Conservation (phyloP, 1,140 invertebrate species). For the Limonius californicus region DNA sequence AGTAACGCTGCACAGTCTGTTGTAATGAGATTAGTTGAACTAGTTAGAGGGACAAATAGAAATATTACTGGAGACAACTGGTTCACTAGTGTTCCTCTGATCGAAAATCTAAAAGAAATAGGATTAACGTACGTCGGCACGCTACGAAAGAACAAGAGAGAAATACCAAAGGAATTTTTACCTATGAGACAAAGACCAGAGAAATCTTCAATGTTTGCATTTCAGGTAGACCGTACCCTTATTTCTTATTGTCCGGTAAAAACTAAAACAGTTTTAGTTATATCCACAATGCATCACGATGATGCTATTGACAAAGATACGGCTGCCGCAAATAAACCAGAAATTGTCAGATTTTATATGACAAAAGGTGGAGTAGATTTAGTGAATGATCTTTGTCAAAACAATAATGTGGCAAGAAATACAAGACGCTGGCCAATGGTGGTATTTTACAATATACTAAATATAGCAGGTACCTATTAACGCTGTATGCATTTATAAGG, state of each 20-base stretch:
- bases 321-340: not conserved
- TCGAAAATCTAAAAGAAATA: not conserved
- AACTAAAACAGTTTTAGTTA: too few relatives aligned
- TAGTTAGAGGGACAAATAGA: too few relatives aligned
- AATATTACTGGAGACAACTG: too few relatives aligned
- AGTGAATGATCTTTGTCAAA: not conserved
- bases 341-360: not conserved
- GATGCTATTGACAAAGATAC: not conserved
- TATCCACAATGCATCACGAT: too few relatives aligned
- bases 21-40: too few relatives aligned
- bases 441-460: not conserved
- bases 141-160: too few relatives aligned
- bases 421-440: too few relatives aligned
- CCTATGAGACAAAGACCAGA: too few relatives aligned
- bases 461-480: not conserved
- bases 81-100: too few relatives aligned
- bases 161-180: not conserved
- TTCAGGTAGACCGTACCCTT: not conserved
- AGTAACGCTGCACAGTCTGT: not conserved
- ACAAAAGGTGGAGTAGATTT: not conserved
- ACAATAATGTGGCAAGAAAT: not conserved
- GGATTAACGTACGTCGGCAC: too few relatives aligned
- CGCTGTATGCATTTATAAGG: not conserved
- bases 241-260: too few relatives aligned
- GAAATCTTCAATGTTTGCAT: not conserved